A percentile compares a stretch with the other conserved stretches of the same genome.
Conservation (phyloP, 2,113 vertebrate species). For the Bufo gargarizans region DNA sequence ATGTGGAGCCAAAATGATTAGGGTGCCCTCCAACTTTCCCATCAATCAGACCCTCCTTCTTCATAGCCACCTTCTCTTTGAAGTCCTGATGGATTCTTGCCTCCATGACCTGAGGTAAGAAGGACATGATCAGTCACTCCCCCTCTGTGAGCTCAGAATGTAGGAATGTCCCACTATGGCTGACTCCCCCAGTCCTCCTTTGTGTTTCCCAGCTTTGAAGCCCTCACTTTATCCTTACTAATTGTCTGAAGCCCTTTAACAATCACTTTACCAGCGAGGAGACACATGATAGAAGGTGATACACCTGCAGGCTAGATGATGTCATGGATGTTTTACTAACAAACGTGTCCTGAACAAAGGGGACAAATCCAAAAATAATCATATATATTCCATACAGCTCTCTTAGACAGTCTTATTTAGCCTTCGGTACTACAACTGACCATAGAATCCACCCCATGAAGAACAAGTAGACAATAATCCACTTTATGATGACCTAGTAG, state of each 20-base stretch:
- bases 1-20: not conserved
- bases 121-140: not conserved
- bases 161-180: conserved; percentile 1
- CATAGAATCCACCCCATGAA: not conserved
- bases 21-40: not conserved
- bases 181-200: not conserved
- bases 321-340: not conserved
- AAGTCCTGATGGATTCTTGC: not conserved
- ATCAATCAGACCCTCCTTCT: not conserved
- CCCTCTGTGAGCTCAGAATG: conserved; percentile 13
- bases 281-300: not conserved
- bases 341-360: not conserved
- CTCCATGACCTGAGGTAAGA: conserved; percentile 25
- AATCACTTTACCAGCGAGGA: not conserved
- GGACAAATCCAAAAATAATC: not conserved
- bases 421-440: not conserved
- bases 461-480: not conserved
- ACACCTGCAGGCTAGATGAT: not conserved
- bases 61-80: not conserved
- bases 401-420: no score
- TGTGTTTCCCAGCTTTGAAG: not conserved
- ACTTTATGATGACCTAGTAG: not conserved
- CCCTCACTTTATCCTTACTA: not conserved
- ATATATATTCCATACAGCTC: not conserved
- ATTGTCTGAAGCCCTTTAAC: not conserved